phyloP scores from a whole-genome alignment of 2,888 invertebrate genomes.

The Tineola bisselliella region DNA sequence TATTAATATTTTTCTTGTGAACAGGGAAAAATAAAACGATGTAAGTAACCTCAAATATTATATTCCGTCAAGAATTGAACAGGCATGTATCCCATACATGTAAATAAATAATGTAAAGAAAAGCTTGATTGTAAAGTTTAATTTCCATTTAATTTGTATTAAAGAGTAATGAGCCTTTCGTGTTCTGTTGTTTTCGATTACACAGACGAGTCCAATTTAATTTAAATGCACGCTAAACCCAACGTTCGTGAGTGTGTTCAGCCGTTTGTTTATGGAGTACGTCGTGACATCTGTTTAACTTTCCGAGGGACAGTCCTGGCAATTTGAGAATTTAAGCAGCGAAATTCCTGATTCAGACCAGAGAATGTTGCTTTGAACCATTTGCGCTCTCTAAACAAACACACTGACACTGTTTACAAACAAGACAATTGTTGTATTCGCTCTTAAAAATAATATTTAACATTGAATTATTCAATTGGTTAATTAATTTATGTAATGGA shows the following conservation, averaged over 20 bases:
- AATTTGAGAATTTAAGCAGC: slow-evolving; percentile 7
- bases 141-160: neutral
- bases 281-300: slow-evolving; percentile 11
- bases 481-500: too few species aligned
- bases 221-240: neutral
- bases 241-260: neutral
- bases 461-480: too few species aligned
- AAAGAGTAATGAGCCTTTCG: neutral
- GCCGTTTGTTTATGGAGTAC: neutral
- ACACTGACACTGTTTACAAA: neutral
- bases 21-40: too few species aligned
- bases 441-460: neutral
- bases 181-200: neutral
- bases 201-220: neutral
- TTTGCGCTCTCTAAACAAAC: neutral
- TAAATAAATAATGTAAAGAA: neutral
- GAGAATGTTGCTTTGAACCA: neutral
- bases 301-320: neutral
- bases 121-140: neutral
- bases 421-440: neutral
- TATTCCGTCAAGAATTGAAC: too few species aligned
- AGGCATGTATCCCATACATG: too few species aligned
- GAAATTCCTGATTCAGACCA: slow-evolving; percentile 7
- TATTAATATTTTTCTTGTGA: too few species aligned
- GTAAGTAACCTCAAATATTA: too few species aligned